Evolutionary conservation across 2,797 vertebrate genomes (phyloP).

Genomic region (Melanotaenia pygmaea): DNA sequence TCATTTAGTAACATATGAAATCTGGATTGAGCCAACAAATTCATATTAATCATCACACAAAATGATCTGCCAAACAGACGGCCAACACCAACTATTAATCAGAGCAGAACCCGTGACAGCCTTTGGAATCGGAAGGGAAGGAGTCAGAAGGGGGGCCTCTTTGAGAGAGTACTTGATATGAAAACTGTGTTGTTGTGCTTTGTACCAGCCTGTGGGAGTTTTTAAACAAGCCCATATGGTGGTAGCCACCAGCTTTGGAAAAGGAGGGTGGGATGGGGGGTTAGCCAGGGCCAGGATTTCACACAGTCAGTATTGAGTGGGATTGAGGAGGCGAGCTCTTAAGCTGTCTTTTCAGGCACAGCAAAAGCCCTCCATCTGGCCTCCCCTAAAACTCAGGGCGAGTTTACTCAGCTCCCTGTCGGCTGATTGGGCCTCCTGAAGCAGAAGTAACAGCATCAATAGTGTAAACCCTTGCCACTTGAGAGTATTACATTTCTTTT

Average conservation of each 20-base stretch:
- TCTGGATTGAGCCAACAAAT: slow-evolving; percentile 72
- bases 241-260: slow-evolving; percentile 88
- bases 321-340: slow-evolving; percentile 99
- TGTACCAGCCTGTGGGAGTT: slow-evolving; percentile 86
- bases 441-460: slow-evolving; percentile 99
- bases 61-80: slow-evolving; percentile 81
- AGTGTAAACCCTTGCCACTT: slow-evolving; percentile 99
- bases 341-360: slow-evolving; percentile 99
- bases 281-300: slow-evolving; percentile 93
- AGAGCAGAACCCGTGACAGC: slow-evolving; percentile 81
- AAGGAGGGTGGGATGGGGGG: slow-evolving; percentile 78
- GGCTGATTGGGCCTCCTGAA: slow-evolving; percentile 98
- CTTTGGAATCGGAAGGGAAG: slow-evolving; percentile 79
- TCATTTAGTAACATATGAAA: slow-evolving; percentile 69
- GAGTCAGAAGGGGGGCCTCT: slow-evolving; percentile 75
- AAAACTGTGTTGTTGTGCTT: slow-evolving; percentile 87
- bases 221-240: slow-evolving; percentile 87
- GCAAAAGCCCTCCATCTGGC: slow-evolving; percentile 99
- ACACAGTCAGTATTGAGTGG: slow-evolving; percentile 98
- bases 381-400: slow-evolving; percentile 95
- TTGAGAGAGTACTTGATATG: slow-evolving; percentile 85
- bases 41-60: slow-evolving; percentile 80
- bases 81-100: slow-evolving; percentile 82
- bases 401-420: slow-evolving; percentile 95
- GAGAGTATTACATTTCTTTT: slow-evolving; percentile 99